Conservation (phyloP, 1,140 invertebrate species). For the Stenopsyche tienmushanensis region DNA sequence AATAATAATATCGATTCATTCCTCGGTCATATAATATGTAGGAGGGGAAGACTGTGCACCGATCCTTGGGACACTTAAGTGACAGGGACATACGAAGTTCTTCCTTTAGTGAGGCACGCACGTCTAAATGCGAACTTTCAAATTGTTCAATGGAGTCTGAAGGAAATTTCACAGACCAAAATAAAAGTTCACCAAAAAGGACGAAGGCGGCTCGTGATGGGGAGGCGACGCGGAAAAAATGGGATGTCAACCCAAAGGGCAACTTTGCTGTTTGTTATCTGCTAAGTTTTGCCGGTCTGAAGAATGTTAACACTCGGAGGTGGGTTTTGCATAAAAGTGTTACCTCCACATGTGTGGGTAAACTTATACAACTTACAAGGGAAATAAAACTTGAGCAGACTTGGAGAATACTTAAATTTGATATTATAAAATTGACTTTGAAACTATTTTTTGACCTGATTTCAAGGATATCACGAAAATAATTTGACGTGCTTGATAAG, state of each 20-base stretch:
- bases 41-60: not conserved
- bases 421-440: no score
- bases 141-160: constrained; percentile 15
- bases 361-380: no score
- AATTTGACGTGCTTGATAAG: no score
- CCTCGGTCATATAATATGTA: not conserved
- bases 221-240: not conserved
- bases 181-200: constrained; percentile 1
- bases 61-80: not conserved
- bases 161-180: constrained; percentile 3
- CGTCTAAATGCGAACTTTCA: not conserved
- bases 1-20: no score
- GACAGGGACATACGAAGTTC: not conserved
- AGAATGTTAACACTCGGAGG: not conserved
- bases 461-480: no score
- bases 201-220: not conserved
- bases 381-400: no score
- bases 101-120: constrained; percentile 1
- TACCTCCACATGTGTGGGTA: no score
- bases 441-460: no score
- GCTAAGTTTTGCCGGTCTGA: not conserved
- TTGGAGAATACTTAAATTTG: no score
- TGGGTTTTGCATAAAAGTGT: no score
- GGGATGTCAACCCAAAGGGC: not conserved
- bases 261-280: not conserved